Percentiles rank a stretch among this genome's conserved stretches.
These are phyloP conservation scores for Blennius ocellaris DNA, from an alignment of 2,113 vertebrate genomes.

Conservation along the genomic window DNA sequence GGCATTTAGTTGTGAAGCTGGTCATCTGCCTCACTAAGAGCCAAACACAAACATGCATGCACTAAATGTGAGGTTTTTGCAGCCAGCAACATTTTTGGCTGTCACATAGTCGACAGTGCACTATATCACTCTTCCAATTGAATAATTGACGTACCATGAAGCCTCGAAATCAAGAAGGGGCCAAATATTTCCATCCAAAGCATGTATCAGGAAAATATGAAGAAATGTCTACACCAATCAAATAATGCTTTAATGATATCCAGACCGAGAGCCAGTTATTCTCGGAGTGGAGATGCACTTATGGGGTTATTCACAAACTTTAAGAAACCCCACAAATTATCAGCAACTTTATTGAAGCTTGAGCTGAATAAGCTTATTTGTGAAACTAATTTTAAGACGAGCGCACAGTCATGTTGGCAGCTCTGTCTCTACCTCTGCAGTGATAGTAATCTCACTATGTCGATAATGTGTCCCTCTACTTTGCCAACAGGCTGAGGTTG, in stretches of 20 bases:
- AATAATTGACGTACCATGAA: slow-evolving; percentile 49
- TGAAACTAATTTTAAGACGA: slow-evolving; percentile 24
- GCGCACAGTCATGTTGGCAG: background rate
- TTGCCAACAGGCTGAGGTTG: too few relatives aligned
- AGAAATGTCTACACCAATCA: slow-evolving; percentile 30
- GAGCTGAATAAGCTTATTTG: slow-evolving; percentile 12
- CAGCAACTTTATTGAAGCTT: background rate
- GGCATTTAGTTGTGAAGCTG: slow-evolving; percentile 16
- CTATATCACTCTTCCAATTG: slow-evolving; percentile 9
- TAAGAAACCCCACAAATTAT: background rate
- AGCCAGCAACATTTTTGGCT: slow-evolving; percentile 41
- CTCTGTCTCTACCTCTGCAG: background rate
- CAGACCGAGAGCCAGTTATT: slow-evolving; percentile 44
- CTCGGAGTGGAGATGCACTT: background rate
- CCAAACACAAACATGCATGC: slow-evolving; percentile 38
- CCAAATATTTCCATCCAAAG: slow-evolving; percentile 47
- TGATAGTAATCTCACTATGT: too few relatives aligned
- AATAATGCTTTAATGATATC: slow-evolving; percentile 45
- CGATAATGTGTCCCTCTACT: too few relatives aligned
- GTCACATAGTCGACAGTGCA: slow-evolving; percentile 8
- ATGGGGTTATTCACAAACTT: slow-evolving; percentile 35
- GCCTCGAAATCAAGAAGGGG: slow-evolving; percentile 15
- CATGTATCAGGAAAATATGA: slow-evolving; percentile 47
- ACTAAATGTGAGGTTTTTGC: slow-evolving; percentile 22
- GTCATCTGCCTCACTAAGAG: slow-evolving; percentile 15